Base-by-base conservation (phyloP, 1,140 invertebrate genomes). In the Lepidurus arcticus region DNA sequence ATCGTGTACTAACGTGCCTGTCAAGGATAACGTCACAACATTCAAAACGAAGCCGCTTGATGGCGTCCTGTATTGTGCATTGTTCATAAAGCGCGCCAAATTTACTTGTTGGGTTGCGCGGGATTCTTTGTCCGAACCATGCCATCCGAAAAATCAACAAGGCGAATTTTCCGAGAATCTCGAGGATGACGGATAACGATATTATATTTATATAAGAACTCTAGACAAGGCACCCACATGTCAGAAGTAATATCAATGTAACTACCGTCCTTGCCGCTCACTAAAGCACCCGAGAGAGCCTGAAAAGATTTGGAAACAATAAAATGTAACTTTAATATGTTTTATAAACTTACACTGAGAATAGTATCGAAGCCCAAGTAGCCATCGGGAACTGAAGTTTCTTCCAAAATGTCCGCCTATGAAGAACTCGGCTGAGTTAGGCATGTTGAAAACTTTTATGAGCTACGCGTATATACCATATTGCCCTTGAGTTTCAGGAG, bases 111-210 rank as follows among this genome's bases (percentile, higher is more conserved):
- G 34, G 34, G 34, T 65, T 13, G 8, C 8, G 53, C 9, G 21
- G 16, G 6, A 16, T 16, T 65, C 13, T 65, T 65, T 65, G 16
- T 65, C 53, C 53, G 53, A 7, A 65, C 53, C 6, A 65, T 13
- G 53, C 53, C 53, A n/a, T 65, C 53, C 8, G 53, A 65, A 65
- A 65, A 65, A 65, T 65, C 53, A 65, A 65, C 53, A n/a, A 65
- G 21, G 13, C 53, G 53, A 21, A 65, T 65, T 65, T 16, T 9
- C 6, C 5, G 16, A 21, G 1, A 21, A 65, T 65, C 53, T 21
- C 53, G 8, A 13, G 53, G 53, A 65, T 65, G 53, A n/a, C 21
- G 53, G 0, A 65, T 65, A 21, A 65, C n/a, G 6, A 65, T 13
- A 21, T 65, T 65, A 65, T 65, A 7, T 0, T 0, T 16, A 16